Conservation (phyloP, 2,888 invertebrate species). For the Pecten maximus region DNA sequence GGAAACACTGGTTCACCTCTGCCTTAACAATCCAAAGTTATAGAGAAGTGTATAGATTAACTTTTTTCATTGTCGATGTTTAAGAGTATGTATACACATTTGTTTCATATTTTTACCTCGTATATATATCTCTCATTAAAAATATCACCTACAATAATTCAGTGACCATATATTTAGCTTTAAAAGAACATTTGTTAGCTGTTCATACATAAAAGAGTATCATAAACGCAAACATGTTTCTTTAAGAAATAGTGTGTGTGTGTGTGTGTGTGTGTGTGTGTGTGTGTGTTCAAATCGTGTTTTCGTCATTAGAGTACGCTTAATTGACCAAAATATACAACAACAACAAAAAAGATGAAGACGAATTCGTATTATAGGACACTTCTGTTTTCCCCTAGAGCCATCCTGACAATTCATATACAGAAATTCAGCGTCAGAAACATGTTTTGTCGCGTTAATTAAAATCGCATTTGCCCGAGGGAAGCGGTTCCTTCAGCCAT, state of each 20-base stretch:
- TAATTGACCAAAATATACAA: not conserved
- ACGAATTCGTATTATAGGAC: not conserved
- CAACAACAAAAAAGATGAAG: not conserved
- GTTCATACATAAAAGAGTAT: too few relatives aligned
- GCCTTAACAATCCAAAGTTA: not conserved
- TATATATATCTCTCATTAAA: too few relatives aligned
- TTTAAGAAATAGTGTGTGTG: too few relatives aligned
- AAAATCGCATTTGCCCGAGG: conserved; percentile 4
- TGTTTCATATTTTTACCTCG: too few relatives aligned
- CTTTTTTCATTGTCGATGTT: too few relatives aligned
- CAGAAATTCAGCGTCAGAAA: conserved; percentile 21
- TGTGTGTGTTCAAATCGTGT: not conserved
- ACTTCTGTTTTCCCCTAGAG: not conserved
- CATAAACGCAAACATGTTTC: too few relatives aligned
- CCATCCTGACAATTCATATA: not conserved
- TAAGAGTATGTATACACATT: too few relatives aligned
- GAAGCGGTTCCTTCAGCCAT: not conserved
- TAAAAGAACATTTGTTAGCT: too few relatives aligned
- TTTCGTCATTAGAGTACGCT: not conserved
- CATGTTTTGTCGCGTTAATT: conserved; percentile 13
- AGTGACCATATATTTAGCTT: too few relatives aligned
- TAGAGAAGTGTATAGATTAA: too few relatives aligned
- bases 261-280: too few relatives aligned
- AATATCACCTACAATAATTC: too few relatives aligned
- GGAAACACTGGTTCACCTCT: not conserved